Evolutionary conservation across 2,113 vertebrate genomes (phyloP).

Genomic region (Dryoscopus gambensis): DNA sequence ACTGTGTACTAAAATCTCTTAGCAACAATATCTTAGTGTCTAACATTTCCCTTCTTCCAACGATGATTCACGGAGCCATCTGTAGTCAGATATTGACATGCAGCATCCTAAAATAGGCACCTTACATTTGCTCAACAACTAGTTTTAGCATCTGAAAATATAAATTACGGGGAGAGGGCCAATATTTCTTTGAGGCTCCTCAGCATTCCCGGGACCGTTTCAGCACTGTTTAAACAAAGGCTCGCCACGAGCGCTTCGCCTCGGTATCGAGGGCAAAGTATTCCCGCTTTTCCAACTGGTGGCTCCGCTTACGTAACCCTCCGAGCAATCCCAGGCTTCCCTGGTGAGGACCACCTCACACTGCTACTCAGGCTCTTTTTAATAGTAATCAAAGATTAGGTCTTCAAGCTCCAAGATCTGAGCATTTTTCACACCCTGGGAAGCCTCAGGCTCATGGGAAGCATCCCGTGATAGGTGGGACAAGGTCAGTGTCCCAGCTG

Average conservation of each 20-base stretch:
- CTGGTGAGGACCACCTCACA: not conserved
- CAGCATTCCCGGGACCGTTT: conserved; percentile 19
- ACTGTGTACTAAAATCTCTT: conserved; percentile 66
- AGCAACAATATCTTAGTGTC: conserved; percentile 69
- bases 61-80: conserved; percentile 73
- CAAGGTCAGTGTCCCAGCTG: not conserved
- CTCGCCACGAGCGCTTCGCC: not conserved
- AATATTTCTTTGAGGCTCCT: conserved; percentile 11
- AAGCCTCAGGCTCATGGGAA: not conserved
- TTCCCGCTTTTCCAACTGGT: not conserved
- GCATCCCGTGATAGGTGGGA: not conserved
- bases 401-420: not conserved
- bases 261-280: not conserved
- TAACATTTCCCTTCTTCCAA: conserved; percentile 62
- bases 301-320: not conserved
- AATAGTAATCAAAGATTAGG: not conserved
- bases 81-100: conserved; percentile 71
- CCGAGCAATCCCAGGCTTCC: not conserved
- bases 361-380: not conserved
- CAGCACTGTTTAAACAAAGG: conserved; percentile 16
- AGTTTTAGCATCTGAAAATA: conserved; percentile 43
- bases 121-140: conserved; percentile 57
- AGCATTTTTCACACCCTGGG: not conserved
- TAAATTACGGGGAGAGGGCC: conserved; percentile 18
- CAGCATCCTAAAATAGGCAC: conserved; percentile 66